Evolutionary conservation across 2,113 vertebrate genomes (phyloP).

Genomic region (Vulpes ferrilata): DNA sequence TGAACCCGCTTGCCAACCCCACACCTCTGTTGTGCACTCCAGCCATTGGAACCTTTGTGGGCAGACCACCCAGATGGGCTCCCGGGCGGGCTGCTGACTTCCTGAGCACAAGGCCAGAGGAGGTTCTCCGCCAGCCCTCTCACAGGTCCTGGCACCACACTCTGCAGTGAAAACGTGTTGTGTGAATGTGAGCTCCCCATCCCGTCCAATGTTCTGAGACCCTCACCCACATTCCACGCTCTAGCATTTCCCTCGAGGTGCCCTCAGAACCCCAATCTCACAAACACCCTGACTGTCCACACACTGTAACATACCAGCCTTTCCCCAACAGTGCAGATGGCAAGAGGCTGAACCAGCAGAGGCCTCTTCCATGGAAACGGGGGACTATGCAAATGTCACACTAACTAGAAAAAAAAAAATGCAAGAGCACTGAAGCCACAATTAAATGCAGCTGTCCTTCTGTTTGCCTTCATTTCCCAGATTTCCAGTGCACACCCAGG

Average conservation of each 20-base stretch:
- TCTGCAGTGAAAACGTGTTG: neutral
- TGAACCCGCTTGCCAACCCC: neutral
- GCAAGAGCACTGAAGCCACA: neutral
- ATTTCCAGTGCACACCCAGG: neutral
- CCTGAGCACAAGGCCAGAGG: no score
- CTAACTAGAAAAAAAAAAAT: neutral
- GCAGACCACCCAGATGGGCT: neutral
- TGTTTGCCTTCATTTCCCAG: neutral
- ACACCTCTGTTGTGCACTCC: neutral
- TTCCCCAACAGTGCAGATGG: neutral
- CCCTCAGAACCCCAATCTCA: neutral
- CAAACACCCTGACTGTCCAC: neutral
- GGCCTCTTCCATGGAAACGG: neutral
- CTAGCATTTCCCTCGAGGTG: neutral
- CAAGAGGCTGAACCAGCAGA: neutral
- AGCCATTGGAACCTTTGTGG: fast-evolving
- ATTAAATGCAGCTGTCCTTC: neutral
- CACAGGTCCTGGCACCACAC: no score
- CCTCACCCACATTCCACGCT: no score
- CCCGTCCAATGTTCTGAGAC: neutral
- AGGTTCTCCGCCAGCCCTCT: no score
- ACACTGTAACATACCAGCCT: no score
- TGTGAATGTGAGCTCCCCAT: neutral
- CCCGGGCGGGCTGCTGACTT: neutral
- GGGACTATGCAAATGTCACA: neutral